These are phyloP conservation scores for Pangasianodon gigas DNA, from an alignment of 2,113 vertebrate species.

Conservation along the genomic window DNA sequence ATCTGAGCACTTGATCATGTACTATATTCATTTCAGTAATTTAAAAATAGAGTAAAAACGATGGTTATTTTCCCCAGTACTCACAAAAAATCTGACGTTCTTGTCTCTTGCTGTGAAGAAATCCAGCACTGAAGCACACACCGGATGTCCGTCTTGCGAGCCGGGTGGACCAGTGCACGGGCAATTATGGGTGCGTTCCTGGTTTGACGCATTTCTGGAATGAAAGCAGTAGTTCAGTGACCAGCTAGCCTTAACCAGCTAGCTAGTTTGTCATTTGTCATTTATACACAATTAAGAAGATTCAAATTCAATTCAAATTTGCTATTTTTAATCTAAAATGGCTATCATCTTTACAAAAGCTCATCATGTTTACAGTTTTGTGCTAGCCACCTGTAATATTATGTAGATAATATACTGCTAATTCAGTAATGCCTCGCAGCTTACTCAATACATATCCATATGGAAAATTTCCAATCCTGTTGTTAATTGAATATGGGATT, in stretches of 20 bases:
- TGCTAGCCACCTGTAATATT: not conserved
- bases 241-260: too few species aligned
- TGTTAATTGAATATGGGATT: not conserved
- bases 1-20: not conserved
- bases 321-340: not conserved
- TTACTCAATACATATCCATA: too few species aligned
- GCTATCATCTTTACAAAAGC: not conserved
- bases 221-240: too few species aligned
- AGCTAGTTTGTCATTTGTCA: too few species aligned
- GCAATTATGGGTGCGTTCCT: not conserved
- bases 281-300: not conserved
- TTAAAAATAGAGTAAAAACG: not conserved
- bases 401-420: not conserved
- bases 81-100: too few species aligned
- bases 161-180: not conserved
- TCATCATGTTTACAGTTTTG: not conserved
- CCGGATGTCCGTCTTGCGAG: too few species aligned
- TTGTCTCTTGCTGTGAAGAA: too few species aligned
- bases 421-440: too few species aligned
- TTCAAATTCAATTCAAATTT: not conserved
- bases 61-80: not conserved
- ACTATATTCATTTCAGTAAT: not conserved
- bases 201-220: too few species aligned
- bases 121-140: too few species aligned
- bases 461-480: too few species aligned